Base-by-base conservation (phyloP, 2,113 vertebrate genomes). In the Elephas maximus region DNA sequence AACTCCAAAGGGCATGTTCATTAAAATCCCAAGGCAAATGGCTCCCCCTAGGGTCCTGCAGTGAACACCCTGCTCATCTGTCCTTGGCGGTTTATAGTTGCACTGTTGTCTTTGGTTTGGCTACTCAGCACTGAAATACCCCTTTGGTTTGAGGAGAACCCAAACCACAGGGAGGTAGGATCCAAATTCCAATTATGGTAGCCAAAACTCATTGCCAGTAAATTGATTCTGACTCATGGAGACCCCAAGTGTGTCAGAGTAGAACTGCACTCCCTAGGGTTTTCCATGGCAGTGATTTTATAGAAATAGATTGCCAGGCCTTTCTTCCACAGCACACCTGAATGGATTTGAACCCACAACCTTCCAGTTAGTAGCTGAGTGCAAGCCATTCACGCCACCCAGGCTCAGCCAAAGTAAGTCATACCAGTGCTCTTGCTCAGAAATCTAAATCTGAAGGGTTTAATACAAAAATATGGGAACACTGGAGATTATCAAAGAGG, bases 1-100 rank as follows among this genome's bases (percentile, higher is more conserved):
- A 74, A 48, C 17, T 17, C 14, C 20, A 4, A 4, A 0, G 15
- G 17, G 5, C 9, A 2, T n/a, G 0, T 60, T 15, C 23, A 10
- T 1, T 53, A n/a, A 81, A 53, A 73, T 17, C 23, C 5, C 48
- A 0, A 0, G 44, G 69, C 20, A n/a, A 83, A 83, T 57, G 65
- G 65, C 2, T 0, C 45, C 81, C 83, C 45, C 78, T 85, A 17
- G 44, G 26, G 51, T 24, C 51, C 63, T 1, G 0, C 30, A 20
- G 51, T 45, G 33, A 81, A 23, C 57, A 65, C 6, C 53, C 84
- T 4, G 6, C 0, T 0, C 5, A 3, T 74, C 51, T n/a, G 57
- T 71, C 20, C 44, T 79, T 17, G 12, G 8, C 9, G 28, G 20
- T 5, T 8, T 73, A 26, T 5, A 28, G 12, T 11, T 26, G 2